Conservation (phyloP, 2,888 invertebrate genomes). For the Brachycybe producta region DNA sequence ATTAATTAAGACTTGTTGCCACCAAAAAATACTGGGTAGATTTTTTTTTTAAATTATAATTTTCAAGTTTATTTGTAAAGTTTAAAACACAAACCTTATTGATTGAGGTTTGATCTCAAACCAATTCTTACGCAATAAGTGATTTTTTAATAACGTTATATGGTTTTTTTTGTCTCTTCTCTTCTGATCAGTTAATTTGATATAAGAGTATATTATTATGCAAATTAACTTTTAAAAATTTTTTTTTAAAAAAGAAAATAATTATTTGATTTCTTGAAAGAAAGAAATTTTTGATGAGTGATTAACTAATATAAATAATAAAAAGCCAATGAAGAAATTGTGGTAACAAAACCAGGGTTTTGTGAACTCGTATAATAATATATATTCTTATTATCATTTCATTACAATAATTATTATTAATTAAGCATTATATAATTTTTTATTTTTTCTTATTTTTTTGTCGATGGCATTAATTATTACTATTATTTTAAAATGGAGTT, state of each 20-base stretch:
- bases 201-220: too few species aligned
- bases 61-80: too few species aligned
- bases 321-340: not conserved
- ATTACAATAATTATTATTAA: not conserved
- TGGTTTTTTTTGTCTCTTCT: not conserved
- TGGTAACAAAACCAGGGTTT: slow-evolving; percentile 7
- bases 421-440: not conserved
- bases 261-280: not conserved
- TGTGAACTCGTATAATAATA: slow-evolving; percentile 3
- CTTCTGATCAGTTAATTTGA: too few species aligned
- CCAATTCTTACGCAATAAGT: too few species aligned
- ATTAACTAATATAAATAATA: not conserved
- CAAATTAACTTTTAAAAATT: too few species aligned
- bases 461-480: not conserved
- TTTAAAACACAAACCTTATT: too few species aligned
- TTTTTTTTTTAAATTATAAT: too few species aligned
- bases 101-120: too few species aligned
- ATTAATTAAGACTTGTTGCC: too few species aligned
- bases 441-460: not conserved
- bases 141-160: not conserved
- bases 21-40: too few species aligned
- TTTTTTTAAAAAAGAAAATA: too few species aligned
- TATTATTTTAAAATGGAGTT: slow-evolving; percentile 5
- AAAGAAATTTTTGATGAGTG: not conserved
- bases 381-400: not conserved